Base-by-base conservation (phyloP, 92 coral and sea anemone genomes). In the Plumapathes pennacea region DNA sequence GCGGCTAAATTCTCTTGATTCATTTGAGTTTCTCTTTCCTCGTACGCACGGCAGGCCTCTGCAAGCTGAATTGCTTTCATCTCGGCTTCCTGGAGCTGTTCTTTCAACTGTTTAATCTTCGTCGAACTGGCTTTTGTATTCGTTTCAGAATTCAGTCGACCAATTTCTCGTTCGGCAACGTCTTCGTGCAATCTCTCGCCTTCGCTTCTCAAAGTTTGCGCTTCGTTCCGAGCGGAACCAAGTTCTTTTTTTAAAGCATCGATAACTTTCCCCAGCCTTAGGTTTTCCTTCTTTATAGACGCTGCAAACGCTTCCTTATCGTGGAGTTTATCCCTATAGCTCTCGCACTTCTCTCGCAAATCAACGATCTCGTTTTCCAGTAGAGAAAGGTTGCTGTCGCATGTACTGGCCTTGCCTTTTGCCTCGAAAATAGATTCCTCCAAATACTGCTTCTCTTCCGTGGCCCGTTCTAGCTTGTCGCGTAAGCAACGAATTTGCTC, bases 181-280 rank as follows among this genome's bases (percentile, higher is more conserved):
- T 92, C 94, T 64, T 70, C 57, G 37, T 80, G 92, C 39, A 72
- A 63, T 38, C 95, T 71, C 33, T 80, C 92, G 77, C 82, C 78
- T 34, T 88, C 98, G 38, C 72, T 65, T 38, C 71, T 84, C 15
- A 92, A 72, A 1, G 89, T 46, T n/a, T 84, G 72, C 13, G 72
- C 76, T 64, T 92, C 98, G 51, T 66, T 76, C 38, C 78, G 61
- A 1, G 80, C 70, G 4, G 67, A 40, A 15, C 73, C 33, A 23
- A 87, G 80, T 43, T 87, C 86, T 48, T 66, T 83, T 64, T 71
- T 82, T 51, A 82, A 32, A 28, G 76, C 55, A 19, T 87, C 95
- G 21, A 84, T 50, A 22, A 76, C 62, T 39, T 37, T 71, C 4
- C 17, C 54, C 46, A 82, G 47, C 3, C 58, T 82, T 18, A 72